phyloP scores from a whole-genome alignment of 2,797 vertebrate species.

The Rachycentron canadum region DNA sequence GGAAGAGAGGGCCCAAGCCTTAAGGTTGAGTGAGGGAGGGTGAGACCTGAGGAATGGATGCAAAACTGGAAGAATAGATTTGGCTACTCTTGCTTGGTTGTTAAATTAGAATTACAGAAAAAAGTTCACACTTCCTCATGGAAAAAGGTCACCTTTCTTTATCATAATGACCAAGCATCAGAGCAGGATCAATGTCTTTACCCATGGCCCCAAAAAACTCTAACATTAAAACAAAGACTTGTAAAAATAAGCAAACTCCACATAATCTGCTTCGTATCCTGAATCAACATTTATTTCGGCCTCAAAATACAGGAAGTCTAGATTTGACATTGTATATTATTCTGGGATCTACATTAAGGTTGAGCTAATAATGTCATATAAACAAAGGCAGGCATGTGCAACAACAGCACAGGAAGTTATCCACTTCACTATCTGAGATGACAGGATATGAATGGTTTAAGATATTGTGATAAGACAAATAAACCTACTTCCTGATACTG shows the following conservation, averaged over 20 bases:
- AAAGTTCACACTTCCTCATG: conserved; percentile 11
- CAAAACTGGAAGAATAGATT: conserved; percentile 13
- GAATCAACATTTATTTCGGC: conserved; percentile 74
- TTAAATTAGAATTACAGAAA: conserved; percentile 25
- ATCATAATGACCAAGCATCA: background rate
- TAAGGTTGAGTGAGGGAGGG: background rate
- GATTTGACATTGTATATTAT: conserved; percentile 67
- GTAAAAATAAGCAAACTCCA: conserved; percentile 34
- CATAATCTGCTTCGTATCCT: conserved; percentile 38
- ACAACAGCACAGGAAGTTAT: conserved; percentile 60
- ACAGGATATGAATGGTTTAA: conserved; percentile 58
- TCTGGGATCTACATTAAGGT: conserved; percentile 46
- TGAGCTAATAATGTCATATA: conserved; percentile 47
- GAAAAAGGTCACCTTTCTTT: conserved; percentile 23
- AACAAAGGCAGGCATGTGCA: conserved; percentile 59
- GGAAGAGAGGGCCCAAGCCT: conserved; percentile 11
- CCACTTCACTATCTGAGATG: conserved; percentile 44
- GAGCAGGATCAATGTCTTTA: background rate
- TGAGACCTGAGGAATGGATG: conserved; percentile 1
- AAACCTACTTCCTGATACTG: conserved; percentile 56
- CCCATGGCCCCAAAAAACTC: conserved; percentile 2
- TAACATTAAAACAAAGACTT: conserved; percentile 33
- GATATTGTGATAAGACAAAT: conserved; percentile 52
- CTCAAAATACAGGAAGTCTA: conserved; percentile 64
- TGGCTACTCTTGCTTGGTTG: conserved; percentile 22